Evolutionary conservation across 2,888 invertebrate species (phyloP).

Genomic region (Epistrophella euchroma): DNA sequence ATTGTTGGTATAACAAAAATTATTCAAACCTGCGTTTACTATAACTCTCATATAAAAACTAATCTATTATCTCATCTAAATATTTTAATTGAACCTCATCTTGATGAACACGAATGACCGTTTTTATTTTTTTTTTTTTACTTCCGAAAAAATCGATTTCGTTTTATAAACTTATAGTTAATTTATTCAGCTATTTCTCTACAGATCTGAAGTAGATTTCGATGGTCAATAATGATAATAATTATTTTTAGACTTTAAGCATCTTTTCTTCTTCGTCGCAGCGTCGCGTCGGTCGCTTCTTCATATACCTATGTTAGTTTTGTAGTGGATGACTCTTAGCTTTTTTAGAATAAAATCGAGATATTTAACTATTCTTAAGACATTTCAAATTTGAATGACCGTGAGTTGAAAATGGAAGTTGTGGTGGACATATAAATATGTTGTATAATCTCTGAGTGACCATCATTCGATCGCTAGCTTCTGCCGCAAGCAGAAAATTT

Average conservation of each 20-base stretch:
- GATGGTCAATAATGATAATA: slow-evolving; percentile 27
- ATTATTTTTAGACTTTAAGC: slow-evolving; percentile 6
- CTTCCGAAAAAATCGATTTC: slow-evolving; percentile 58
- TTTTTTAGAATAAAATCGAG: slow-evolving; percentile 20
- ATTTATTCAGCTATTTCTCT: slow-evolving; percentile 37
- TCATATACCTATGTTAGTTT: slow-evolving; percentile 5
- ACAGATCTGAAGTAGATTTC: slow-evolving; percentile 4
- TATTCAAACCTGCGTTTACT: not conserved
- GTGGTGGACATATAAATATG: slow-evolving; percentile 66
- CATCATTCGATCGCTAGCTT: slow-evolving; percentile 69
- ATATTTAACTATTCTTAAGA: slow-evolving; percentile 13
- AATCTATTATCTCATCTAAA: slow-evolving; percentile 35
- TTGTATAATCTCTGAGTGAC: slow-evolving; percentile 42
- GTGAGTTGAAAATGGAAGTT: slow-evolving; percentile 32
- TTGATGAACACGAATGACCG: not conserved
- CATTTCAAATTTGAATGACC: slow-evolving; percentile 33
- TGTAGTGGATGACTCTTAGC: not conserved
- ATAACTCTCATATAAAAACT: not conserved
- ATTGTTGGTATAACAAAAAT: not conserved
- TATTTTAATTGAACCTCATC: slow-evolving; percentile 42
- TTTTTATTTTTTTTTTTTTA: slow-evolving; percentile 20
- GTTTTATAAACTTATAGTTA: not conserved
- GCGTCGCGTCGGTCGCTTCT: no score
- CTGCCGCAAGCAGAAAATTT: slow-evolving; percentile 38
- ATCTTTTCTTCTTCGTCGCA: not conserved